These are phyloP conservation scores for Eudyptes chrysolophus DNA, from an alignment of 2,113 vertebrate genomes.

Conservation along the genomic window DNA sequence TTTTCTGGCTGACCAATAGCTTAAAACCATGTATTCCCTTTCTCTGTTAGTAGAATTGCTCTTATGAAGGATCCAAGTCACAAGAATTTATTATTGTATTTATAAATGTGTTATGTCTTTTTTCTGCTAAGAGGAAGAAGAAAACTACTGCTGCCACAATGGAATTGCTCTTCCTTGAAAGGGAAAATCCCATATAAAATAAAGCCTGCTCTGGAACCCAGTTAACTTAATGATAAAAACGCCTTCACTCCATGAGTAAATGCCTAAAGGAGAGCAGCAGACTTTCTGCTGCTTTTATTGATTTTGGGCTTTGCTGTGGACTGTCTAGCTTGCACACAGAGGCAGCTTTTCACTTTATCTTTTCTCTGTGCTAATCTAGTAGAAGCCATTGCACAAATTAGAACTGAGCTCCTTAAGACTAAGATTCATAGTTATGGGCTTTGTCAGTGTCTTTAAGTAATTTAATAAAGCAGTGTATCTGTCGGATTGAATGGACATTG, in stretches of 20 bases:
- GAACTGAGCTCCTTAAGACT: neutral
- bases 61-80: neutral
- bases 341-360: constrained; percentile 29
- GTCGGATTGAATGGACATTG: neutral
- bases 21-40: neutral
- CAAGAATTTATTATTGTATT: neutral
- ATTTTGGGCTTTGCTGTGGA: neutral
- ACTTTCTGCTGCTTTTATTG: constrained; percentile 1
- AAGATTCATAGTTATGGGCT: constrained; percentile 10
- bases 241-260: neutral
- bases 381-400: constrained; percentile 32
- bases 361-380: constrained; percentile 6
- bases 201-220: neutral
- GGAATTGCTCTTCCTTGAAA: neutral
- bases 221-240: neutral
- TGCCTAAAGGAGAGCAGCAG: neutral
- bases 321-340: neutral
- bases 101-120: neutral
- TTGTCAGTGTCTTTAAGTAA: constrained; percentile 31
- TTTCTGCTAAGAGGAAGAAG: neutral
- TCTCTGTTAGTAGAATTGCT: neutral
- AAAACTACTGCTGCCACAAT: neutral
- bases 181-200: neutral
- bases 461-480: constrained; percentile 30
- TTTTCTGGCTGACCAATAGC: neutral